Base-by-base conservation (phyloP, 2,797 vertebrate species). In the Enteromius fasciolatus region DNA sequence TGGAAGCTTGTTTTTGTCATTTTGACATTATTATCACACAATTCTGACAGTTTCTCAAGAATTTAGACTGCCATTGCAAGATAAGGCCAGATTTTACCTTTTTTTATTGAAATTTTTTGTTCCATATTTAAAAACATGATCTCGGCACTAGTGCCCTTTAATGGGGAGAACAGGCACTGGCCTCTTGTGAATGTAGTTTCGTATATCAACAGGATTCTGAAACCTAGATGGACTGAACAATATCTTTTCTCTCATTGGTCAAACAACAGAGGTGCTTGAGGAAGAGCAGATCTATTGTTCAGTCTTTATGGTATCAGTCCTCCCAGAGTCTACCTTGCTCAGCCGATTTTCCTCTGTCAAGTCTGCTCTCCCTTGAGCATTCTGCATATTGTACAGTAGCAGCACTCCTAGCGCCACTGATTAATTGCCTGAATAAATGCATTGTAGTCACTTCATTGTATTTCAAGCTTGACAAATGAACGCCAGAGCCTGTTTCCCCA, bases 401-500 rank as follows among this genome's bases (percentile, higher is more conserved):
- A 73, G 84, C 66, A 33, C 50, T 84, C 76, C 44, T 67, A 61
- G 36, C 72, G 57, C 81, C 88, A 79, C 79, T 90, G 90, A 92
- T 91, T 88, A 92, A 92, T 90, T 81, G 86, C 88, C 81, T 67
- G 78, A 72, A 72, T 81, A 84, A 86, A 87, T 91, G 88, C 87
- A 90, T 90, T 92, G 89, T 90, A 81, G 89, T 90, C 82, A 81
- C 61, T 87, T 89, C 74, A 90, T 90, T 91, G 88, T 90, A 84
- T 90, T 89, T 83, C 89, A 67, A 70, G 80, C 66, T 80, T 83
- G 81, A 80, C 72, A 69, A 86, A 86, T 86, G 81, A 86, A 86
- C 46, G 63, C 84, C 68, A n/a, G 77, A 44, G 78, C 64, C 82
- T 36, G 83, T 83, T 83, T 82, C 48, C 52, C 54, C 57, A 46